Evolutionary conservation across 1,140 invertebrate species (phyloP).

Genomic region (Berghia stephanieae): DNA sequence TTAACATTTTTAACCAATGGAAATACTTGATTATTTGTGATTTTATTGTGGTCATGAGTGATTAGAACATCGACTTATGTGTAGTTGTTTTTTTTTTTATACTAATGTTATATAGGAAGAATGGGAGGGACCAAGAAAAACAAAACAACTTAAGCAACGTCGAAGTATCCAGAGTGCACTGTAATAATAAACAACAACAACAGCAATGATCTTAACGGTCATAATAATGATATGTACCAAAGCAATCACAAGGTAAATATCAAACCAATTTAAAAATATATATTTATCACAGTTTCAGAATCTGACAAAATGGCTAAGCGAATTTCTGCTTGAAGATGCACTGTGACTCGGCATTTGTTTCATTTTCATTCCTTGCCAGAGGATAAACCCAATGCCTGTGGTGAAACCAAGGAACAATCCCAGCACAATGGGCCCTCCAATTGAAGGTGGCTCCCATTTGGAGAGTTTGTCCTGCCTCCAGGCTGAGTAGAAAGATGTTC

Average conservation of each 20-base stretch:
- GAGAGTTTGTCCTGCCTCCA: constrained; percentile 31
- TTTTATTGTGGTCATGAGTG: no score
- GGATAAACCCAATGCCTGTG: constrained; percentile 20
- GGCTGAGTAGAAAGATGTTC: constrained; percentile 23
- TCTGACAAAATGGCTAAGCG: constrained; percentile 18
- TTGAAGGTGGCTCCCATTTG: constrained; percentile 19
- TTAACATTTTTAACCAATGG: no score
- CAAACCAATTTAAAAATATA: not conserved
- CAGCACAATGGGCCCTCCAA: constrained; percentile 30
- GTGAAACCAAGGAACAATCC: constrained; percentile 32
- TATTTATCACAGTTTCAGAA: not conserved
- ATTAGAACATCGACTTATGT: no score
- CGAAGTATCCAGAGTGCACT: no score
- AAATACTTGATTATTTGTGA: no score
- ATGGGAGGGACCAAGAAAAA: no score
- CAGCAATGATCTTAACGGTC: not conserved
- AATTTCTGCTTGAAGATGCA: constrained; percentile 12
- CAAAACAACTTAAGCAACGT: no score
- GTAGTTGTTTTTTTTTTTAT: no score
- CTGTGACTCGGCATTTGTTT: constrained; percentile 22
- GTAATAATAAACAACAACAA: not conserved
- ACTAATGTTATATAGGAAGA: no score
- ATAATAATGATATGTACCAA: not conserved
- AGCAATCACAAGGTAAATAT: not conserved
- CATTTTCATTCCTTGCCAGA: constrained; percentile 31